Conservation (phyloP, 1,140 invertebrate genomes). For the Lordiphosa stackelbergi region DNA sequence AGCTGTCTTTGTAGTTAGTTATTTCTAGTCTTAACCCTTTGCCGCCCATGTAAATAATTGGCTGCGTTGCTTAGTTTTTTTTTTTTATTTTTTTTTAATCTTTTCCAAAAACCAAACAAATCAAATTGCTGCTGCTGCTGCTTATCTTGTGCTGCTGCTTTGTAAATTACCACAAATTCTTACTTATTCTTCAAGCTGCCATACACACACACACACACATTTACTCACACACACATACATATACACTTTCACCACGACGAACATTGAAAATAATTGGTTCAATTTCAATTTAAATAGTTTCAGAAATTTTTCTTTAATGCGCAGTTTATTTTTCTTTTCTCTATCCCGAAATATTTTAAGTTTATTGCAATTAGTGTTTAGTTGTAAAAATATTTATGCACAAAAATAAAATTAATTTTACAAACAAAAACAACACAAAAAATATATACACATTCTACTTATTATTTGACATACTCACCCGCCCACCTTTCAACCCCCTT, state of each 20-base stretch:
- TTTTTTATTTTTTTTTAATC: slow-evolving; percentile 1
- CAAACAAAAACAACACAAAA: slow-evolving; percentile 50
- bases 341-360: slow-evolving; percentile 45
- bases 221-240: slow-evolving; percentile 13
- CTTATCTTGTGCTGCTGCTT: slow-evolving; percentile 43
- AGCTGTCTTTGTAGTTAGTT: slow-evolving; percentile 57
- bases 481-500: too few species aligned
- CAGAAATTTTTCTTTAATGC: slow-evolving; percentile 29
- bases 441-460: slow-evolving; percentile 35
- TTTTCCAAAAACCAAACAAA: slow-evolving; percentile 7
- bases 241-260: slow-evolving; percentile 24
- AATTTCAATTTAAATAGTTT: slow-evolving; percentile 6
- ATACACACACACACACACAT: slow-evolving; percentile 23
- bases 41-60: slow-evolving; percentile 63
- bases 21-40: slow-evolving; percentile 62
- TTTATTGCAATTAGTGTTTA: slow-evolving; percentile 60
- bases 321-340: slow-evolving; percentile 36
- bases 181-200: slow-evolving; percentile 67
- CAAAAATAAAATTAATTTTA: slow-evolving; percentile 58
- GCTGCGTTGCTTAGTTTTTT: slow-evolving; percentile 51
- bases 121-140: slow-evolving; percentile 4
- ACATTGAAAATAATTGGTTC: slow-evolving; percentile 59
- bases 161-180: slow-evolving; percentile 46
- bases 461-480: slow-evolving; percentile 3
- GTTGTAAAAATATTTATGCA: slow-evolving; percentile 73